Evolutionary conservation across 2,797 vertebrate genomes (phyloP).

Genomic region (Okamejei kenojei): DNA sequence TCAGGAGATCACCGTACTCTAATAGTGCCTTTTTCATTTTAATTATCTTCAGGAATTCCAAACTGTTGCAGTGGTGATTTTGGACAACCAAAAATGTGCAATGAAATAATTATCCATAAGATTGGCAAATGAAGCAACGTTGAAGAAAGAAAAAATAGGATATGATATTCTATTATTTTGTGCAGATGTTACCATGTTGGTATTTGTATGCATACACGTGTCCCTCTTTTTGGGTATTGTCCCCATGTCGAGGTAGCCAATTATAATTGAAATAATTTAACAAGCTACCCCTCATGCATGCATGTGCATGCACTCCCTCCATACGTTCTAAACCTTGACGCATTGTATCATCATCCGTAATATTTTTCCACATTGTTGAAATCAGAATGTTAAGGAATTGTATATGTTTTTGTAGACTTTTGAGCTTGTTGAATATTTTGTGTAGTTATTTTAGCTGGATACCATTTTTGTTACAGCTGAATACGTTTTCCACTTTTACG

Average conservation of each 20-base stretch:
- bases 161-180: neutral
- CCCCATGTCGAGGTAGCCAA: neutral
- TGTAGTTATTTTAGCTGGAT: neutral
- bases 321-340: neutral
- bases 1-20: neutral
- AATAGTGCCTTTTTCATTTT: conserved; percentile 35
- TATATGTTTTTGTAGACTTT: neutral
- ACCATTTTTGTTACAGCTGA: neutral
- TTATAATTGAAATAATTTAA: conserved; percentile 20
- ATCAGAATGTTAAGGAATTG: neutral
- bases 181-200: neutral
- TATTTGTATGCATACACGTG: neutral
- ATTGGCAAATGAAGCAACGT: conserved; percentile 13
- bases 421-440: conserved; percentile 29
- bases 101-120: conserved; percentile 30
- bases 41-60: conserved; percentile 32
- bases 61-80: neutral
- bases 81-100: conserved; percentile 22
- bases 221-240: neutral
- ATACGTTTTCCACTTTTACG: neutral
- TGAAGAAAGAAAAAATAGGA: neutral
- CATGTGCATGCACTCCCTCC: neutral
- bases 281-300: neutral
- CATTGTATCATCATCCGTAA: neutral
- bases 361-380: neutral